A percentile compares a stretch with the other conserved stretches of the same genome.
Conservation (phyloP, 1,140 invertebrate species). For the Trissolcus basalis region DNA sequence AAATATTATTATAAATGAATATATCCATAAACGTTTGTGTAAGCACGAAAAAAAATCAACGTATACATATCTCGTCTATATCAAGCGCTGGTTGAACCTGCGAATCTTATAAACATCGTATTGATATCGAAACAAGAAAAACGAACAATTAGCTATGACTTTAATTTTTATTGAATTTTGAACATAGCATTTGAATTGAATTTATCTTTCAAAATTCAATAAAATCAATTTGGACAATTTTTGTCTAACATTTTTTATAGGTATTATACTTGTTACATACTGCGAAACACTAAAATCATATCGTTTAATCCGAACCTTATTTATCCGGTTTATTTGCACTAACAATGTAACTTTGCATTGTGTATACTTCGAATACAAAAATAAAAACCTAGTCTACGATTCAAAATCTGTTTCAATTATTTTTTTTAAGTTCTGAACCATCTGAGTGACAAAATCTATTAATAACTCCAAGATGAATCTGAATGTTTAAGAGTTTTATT, state of each 20-base stretch:
- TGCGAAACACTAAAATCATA: slow-evolving; percentile 42
- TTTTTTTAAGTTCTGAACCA: too few relatives aligned
- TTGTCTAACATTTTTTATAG: slow-evolving; percentile 36
- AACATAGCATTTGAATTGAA: not conserved
- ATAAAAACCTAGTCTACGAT: slow-evolving; percentile 74
- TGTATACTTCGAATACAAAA: slow-evolving; percentile 71
- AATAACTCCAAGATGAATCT: not conserved
- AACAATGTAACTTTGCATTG: slow-evolving; percentile 72
- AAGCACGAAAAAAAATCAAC: slow-evolving; percentile 29
- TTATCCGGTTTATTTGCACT: slow-evolving; percentile 66
- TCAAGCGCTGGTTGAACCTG: slow-evolving; percentile 38
- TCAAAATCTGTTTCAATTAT: slow-evolving; percentile 3
- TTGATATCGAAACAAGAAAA: slow-evolving; percentile 23
- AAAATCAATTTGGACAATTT: too few relatives aligned
- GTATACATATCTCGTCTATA: slow-evolving; percentile 58
- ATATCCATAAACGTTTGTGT: slow-evolving; percentile 32
- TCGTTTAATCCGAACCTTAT: slow-evolving; percentile 58
- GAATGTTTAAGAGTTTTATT: not conserved
- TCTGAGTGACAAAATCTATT: too few relatives aligned
- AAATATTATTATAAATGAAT: slow-evolving; percentile 34
- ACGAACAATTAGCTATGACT: too few relatives aligned
- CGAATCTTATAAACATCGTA: slow-evolving; percentile 35
- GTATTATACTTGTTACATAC: slow-evolving; percentile 26
- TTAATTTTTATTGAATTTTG: slow-evolving; percentile 25
- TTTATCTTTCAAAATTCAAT: too few relatives aligned